These are phyloP conservation scores for Cassiopea xamachana DNA, from an alignment of 30 jellyfish, hydroid and myxozoan species.

Conservation along the genomic window DNA sequence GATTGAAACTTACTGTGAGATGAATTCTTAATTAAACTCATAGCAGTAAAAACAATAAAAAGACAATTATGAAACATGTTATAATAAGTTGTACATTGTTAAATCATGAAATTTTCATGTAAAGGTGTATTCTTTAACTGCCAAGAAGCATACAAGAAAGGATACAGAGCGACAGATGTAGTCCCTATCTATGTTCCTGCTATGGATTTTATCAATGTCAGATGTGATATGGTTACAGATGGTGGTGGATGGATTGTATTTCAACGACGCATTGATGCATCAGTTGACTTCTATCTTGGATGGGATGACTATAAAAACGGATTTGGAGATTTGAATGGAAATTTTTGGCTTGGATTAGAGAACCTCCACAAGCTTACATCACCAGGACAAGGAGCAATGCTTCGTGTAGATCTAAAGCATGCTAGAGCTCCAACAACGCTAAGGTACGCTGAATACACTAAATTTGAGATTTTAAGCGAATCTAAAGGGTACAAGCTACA, in stretches of 20 bases:
- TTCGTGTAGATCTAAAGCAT: slow-evolving; percentile 18
- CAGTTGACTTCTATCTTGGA: slow-evolving; percentile 5
- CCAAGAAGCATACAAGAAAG: background rate
- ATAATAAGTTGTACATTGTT: no score
- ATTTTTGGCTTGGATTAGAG: slow-evolving; percentile 33
- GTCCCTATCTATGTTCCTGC: background rate
- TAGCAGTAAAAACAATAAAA: no score
- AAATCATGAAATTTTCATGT: no score
- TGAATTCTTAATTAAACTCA: no score
- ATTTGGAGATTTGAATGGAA: slow-evolving; percentile 38
- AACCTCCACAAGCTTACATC: slow-evolving; percentile 17
- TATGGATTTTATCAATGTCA: background rate
- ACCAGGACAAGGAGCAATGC: slow-evolving; percentile 18
- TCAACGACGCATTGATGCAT: slow-evolving; percentile 25
- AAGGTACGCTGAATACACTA: background rate
- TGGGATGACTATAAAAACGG: slow-evolving; percentile 44
- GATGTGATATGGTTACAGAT: slow-evolving; percentile 46
- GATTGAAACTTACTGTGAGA: no score
- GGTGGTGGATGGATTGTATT: slow-evolving; percentile 61
- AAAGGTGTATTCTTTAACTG: background rate
- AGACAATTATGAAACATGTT: no score
- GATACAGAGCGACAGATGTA: background rate
- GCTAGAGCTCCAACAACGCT: background rate
- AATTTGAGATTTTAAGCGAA: slow-evolving; percentile 20
- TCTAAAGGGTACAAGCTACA: slow-evolving; percentile 29